phyloP scores from a whole-genome alignment of 2,113 vertebrate genomes.

The Megalops atlanticus region DNA sequence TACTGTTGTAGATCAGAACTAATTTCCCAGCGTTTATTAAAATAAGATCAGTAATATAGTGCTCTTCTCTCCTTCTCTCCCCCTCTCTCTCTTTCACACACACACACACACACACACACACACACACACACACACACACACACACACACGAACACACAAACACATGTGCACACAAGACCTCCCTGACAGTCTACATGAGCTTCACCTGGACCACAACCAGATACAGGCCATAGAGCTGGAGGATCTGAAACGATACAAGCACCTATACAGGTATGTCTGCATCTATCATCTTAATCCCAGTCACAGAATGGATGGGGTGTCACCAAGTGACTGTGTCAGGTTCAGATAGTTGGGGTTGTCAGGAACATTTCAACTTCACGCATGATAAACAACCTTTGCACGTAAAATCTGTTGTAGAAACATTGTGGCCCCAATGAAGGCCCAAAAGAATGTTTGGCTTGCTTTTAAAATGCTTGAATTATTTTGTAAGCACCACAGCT shows the following conservation, averaged over 20 bases:
- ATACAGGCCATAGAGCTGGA: conserved; percentile 86
- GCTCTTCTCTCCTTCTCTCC: neutral
- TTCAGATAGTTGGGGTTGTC: too few relatives aligned
- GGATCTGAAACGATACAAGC: conserved; percentile 82
- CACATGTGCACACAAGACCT: conserved; percentile 67
- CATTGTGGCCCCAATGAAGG: neutral
- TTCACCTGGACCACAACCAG: conserved; percentile 85
- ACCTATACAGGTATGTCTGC: conserved; percentile 74
- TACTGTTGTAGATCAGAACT: neutral
- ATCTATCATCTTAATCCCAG: neutral
- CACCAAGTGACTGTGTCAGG: too few relatives aligned
- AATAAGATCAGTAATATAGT: neutral
- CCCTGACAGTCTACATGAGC: conserved; percentile 82
- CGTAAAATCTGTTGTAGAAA: too few relatives aligned
- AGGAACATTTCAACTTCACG: too few relatives aligned
- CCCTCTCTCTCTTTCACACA: neutral
- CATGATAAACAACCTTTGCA: too few relatives aligned
- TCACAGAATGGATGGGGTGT: neutral
- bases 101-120: neutral
- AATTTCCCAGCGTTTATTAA: neutral
- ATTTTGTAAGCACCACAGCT: neutral
- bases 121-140: neutral
- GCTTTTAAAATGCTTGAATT: neutral
- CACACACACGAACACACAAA: neutral
- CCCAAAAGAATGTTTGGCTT: neutral